phyloP scores from a whole-genome alignment of 1,140 invertebrate species.

The Xylocopa sonorina region DNA sequence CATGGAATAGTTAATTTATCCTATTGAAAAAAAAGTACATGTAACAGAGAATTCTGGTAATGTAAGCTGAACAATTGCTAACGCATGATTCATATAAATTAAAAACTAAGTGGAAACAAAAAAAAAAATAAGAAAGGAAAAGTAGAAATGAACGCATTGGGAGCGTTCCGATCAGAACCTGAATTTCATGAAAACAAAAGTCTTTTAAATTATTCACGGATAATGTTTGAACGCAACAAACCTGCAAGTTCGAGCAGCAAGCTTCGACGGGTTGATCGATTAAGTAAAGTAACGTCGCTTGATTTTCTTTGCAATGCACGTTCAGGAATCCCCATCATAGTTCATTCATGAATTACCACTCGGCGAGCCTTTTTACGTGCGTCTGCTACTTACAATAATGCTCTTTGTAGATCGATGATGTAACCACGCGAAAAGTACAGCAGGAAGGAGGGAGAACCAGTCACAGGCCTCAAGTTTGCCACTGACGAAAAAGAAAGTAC shows the following conservation, averaged over 20 bases:
- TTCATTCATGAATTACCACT: not conserved
- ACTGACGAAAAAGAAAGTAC: slow-evolving; percentile 62
- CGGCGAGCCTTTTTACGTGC: not conserved
- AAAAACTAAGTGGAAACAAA: too few relatives aligned
- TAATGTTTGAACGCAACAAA: not conserved
- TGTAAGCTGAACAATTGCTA: too few relatives aligned
- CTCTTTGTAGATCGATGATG: slow-evolving; percentile 42
- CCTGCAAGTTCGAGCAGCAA: not conserved
- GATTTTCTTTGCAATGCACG: not conserved
- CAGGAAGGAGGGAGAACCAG: slow-evolving; percentile 34
- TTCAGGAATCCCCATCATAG: not conserved
- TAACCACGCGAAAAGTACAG: slow-evolving; percentile 16
- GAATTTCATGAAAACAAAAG: not conserved
- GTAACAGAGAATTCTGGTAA: too few relatives aligned
- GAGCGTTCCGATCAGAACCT: not conserved
- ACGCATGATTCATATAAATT: too few relatives aligned
- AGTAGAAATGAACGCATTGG: not conserved
- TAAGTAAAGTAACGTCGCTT: not conserved
- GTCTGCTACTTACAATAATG: slow-evolving; percentile 21
- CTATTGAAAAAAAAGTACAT: too few relatives aligned
- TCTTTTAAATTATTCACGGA: not conserved
- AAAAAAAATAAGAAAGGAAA: too few relatives aligned
- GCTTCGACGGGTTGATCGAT: not conserved
- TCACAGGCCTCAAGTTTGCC: slow-evolving; percentile 41
- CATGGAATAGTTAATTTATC: too few relatives aligned